These are phyloP conservation scores for Engystomops pustulosus DNA, from an alignment of 2,113 vertebrate genomes.

Conservation along the genomic window DNA sequence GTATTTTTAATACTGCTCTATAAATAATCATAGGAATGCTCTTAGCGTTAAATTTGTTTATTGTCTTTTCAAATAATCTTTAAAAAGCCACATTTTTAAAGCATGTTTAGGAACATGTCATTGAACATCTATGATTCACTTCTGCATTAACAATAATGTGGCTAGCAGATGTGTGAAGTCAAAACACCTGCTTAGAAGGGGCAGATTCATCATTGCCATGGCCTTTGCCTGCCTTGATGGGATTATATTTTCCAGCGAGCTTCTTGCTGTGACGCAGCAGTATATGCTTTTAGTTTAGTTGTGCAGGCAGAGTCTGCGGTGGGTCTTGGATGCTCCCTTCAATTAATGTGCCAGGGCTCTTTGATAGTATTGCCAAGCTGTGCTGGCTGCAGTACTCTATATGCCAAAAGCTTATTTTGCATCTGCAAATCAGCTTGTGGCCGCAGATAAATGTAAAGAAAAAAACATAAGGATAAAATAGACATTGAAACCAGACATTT, in stretches of 20 bases:
- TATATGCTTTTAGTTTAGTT: conserved; percentile 71
- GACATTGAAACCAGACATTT: neutral
- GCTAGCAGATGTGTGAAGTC: conserved; percentile 76
- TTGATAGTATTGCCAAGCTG: conserved; percentile 77
- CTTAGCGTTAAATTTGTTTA: neutral
- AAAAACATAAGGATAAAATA: neutral
- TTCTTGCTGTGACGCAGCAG: conserved; percentile 71
- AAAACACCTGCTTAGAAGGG: conserved; percentile 79
- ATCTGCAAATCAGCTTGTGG: conserved; percentile 64
- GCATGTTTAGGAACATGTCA: conserved; percentile 70
- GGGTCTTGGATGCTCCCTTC: conserved; percentile 73
- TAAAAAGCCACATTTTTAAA: conserved; percentile 56
- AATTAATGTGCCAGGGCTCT: conserved; percentile 67
- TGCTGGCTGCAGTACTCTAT: conserved; percentile 68
- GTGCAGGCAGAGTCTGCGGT: conserved; percentile 72
- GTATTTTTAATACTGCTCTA: neutral
- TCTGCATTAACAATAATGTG: conserved; percentile 72
- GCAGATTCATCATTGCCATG: conserved; percentile 72
- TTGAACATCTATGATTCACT: conserved; percentile 67
- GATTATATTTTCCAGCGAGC: conserved; percentile 72
- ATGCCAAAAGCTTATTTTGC: conserved; percentile 69
- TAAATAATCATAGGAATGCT: neutral
- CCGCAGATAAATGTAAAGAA: conserved; percentile 38
- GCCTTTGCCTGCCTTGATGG: conserved; percentile 64
- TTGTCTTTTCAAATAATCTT: neutral